Conservation (phyloP, 2,888 invertebrate species). For the Tolmerus cingulatus region DNA sequence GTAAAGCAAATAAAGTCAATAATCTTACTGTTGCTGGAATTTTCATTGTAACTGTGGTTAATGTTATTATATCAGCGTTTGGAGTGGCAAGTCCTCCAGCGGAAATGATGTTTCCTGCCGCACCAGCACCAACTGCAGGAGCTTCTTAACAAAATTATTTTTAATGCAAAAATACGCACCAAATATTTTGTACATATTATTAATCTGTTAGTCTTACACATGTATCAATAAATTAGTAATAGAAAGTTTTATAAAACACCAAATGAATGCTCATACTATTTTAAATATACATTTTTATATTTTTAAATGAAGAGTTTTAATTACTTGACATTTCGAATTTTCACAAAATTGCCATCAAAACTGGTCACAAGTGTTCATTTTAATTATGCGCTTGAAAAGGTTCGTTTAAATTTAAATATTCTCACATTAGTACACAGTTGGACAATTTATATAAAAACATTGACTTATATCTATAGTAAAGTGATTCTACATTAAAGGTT, state of each 20-base stretch:
- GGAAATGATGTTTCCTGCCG: neutral
- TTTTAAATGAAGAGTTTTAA: neutral
- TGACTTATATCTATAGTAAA: too few relatives aligned
- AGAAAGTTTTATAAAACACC: neutral
- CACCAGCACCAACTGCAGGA: neutral
- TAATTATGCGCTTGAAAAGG: too few relatives aligned
- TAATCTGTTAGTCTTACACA: neutral
- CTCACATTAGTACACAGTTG: too few relatives aligned
- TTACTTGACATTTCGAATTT: too few relatives aligned
- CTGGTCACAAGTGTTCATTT: too few relatives aligned
- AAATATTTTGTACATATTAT: neutral
- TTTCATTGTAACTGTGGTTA: slow-evolving; percentile 85
- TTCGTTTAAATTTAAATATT: too few relatives aligned
- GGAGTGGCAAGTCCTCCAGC: slow-evolving; percentile 69
- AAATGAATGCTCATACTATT: neutral
- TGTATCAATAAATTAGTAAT: neutral
- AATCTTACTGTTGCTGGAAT: slow-evolving; percentile 85
- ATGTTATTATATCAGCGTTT: slow-evolving; percentile 89
- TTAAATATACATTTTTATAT: neutral
- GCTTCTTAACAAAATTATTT: neutral
- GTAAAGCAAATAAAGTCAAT: slow-evolving; percentile 81
- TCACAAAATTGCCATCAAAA: too few relatives aligned
- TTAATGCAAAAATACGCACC: neutral
- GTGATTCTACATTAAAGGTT: too few relatives aligned
- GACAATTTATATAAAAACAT: too few relatives aligned